These are phyloP conservation scores for Actinia equina DNA, from an alignment of 64 coral and sea anemone genomes.

Conservation along the genomic window DNA sequence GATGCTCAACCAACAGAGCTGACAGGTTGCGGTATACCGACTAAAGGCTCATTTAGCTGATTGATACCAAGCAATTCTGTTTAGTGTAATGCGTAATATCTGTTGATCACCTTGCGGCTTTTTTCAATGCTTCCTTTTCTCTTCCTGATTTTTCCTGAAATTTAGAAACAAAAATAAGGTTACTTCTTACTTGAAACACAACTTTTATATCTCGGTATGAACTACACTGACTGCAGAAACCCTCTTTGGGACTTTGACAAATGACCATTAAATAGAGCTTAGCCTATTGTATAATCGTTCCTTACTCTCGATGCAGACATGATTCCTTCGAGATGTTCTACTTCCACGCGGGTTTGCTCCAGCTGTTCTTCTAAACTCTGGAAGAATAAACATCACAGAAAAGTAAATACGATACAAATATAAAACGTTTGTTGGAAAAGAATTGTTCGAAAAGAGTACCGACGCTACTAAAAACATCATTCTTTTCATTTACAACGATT, in stretches of 20 bases:
- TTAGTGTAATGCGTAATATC: no score
- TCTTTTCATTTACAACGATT: no score
- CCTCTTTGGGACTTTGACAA: no score
- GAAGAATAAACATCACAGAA: not conserved
- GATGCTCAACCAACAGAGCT: no score
- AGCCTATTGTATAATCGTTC: not conserved
- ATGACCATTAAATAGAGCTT: no score
- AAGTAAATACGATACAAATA: not conserved
- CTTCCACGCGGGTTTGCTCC: slow-evolving; percentile 76
- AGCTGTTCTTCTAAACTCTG: slow-evolving; percentile 89
- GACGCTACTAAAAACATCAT: no score
- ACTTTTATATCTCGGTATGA: not conserved
- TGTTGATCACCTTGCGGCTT: slow-evolving; percentile 79
- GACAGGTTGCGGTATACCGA: no score
- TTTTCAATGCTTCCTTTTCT: slow-evolving; percentile 99
- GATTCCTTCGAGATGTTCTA: slow-evolving; percentile 91
- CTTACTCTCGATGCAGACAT: slow-evolving; percentile 87
- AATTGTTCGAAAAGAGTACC: no score
- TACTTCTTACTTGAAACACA: not conserved
- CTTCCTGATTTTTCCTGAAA: slow-evolving; percentile 77
- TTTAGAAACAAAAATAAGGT: not conserved
- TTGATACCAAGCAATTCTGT: no score
- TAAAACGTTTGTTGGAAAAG: no score
- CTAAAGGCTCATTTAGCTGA: no score
- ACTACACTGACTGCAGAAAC: no score